A percentile compares a stretch with the other conserved stretches of the same genome.
Evolutionary conservation across 30 jellyfish, hydroid and myxozoan genomes (phyloP).

Genomic region (Cassiopea andromeda): DNA sequence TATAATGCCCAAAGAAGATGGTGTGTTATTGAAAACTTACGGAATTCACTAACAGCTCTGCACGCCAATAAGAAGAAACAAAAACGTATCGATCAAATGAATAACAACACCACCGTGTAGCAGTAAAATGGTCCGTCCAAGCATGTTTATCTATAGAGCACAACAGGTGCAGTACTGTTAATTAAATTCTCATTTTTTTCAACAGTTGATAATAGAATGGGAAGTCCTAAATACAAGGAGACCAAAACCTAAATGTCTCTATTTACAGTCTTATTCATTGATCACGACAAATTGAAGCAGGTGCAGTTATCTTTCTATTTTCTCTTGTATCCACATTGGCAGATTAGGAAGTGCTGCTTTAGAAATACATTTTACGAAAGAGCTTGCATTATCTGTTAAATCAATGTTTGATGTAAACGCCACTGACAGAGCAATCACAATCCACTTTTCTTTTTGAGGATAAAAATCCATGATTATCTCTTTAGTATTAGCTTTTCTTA

Average conservation of each 20-base stretch:
- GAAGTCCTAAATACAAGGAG: constrained; percentile 42
- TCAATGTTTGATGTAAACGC: constrained; percentile 34
- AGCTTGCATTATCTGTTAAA: constrained; percentile 6
- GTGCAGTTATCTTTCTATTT: constrained; percentile 18
- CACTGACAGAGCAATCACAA: constrained; percentile 12
- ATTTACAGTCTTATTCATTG: constrained; percentile 5
- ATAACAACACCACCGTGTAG: not conserved
- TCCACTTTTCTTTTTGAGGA: not conserved
- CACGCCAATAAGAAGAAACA: not conserved
- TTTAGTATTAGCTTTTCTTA: not conserved
- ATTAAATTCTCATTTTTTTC: constrained; percentile 71
- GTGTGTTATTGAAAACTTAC: too few relatives aligned
- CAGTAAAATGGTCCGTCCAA: not conserved
- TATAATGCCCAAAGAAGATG: too few relatives aligned
- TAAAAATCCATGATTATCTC: not conserved
- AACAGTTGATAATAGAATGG: constrained; percentile 23
- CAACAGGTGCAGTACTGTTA: constrained; percentile 70
- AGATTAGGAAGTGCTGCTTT: constrained; percentile 56
- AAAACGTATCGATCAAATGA: too few relatives aligned
- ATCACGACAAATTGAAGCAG: constrained; percentile 13
- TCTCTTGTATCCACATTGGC: constrained; percentile 42
- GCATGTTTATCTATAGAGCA: not conserved
- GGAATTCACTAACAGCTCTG: too few relatives aligned
- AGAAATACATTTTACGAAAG: constrained; percentile 15
- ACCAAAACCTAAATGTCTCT: constrained; percentile 26